These are phyloP conservation scores for Aotus griseimembra DNA, from an alignment of 2,797 vertebrate species.

Conservation along the genomic window DNA sequence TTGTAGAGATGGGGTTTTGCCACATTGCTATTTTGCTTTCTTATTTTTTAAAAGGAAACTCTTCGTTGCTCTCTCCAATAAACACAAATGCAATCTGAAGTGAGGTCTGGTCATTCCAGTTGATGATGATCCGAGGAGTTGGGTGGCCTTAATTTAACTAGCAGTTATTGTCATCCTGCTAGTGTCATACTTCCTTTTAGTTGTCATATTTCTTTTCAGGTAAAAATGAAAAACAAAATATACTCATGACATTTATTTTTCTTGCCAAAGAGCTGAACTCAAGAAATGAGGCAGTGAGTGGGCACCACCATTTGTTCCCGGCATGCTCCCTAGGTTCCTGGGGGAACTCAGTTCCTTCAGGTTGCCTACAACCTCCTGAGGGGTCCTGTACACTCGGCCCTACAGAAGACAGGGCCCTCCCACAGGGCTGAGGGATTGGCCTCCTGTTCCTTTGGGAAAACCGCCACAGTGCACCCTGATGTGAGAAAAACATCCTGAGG, in stretches of 20 bases:
- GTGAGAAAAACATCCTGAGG: accelerated
- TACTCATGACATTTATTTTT: background rate
- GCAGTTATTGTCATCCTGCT: accelerated
- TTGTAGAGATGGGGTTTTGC: background rate
- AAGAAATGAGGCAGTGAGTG: background rate
- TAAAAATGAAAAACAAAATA: background rate
- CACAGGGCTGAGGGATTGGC: background rate
- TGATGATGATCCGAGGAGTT: accelerated
- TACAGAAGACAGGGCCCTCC: background rate
- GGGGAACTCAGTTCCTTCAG: background rate
- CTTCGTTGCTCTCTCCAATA: background rate
- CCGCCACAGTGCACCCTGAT: background rate
- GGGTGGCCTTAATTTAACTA: background rate
- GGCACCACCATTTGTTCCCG: background rate
- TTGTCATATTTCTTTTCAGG: background rate
- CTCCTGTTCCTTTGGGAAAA: background rate
- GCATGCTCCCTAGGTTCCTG: background rate
- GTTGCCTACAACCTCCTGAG: background rate
- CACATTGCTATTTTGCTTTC: background rate
- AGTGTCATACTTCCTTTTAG: background rate
- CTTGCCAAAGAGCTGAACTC: background rate
- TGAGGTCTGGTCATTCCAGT: background rate
- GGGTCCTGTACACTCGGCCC: background rate
- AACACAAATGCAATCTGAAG: background rate
- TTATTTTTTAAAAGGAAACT: background rate